Evolutionary conservation across 1,140 invertebrate genomes (phyloP).

Genomic region (Drosophila leontia): DNA sequence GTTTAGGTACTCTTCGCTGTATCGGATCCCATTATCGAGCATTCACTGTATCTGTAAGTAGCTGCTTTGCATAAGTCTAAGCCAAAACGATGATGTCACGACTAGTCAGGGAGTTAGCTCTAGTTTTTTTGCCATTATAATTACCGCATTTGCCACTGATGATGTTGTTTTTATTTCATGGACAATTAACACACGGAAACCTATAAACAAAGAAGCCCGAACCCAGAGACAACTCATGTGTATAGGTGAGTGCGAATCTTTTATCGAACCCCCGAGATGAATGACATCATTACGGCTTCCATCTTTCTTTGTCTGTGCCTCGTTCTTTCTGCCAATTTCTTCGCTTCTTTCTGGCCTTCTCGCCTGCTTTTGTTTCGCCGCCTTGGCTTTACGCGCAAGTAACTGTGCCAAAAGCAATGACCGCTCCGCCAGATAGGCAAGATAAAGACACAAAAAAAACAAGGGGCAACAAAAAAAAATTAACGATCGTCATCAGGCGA

Average conservation of each 20-base stretch:
- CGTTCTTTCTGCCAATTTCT: slow-evolving; percentile 38
- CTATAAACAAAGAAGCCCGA: slow-evolving; percentile 10
- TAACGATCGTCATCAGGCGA: slow-evolving; percentile 35
- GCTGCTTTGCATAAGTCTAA: slow-evolving; percentile 49
- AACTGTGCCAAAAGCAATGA: slow-evolving; percentile 72
- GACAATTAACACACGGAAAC: slow-evolving; percentile 56
- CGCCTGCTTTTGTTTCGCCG: slow-evolving; percentile 31
- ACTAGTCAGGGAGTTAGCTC: slow-evolving; percentile 38
- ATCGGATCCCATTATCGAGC: not conserved
- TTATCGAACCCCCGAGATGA: slow-evolving; percentile 67
- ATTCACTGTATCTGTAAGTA: slow-evolving; percentile 1
- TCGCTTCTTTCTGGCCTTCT: slow-evolving; percentile 16
- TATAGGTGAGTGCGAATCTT: slow-evolving; percentile 29
- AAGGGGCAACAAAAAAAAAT: slow-evolving; percentile 24
- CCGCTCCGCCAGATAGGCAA: slow-evolving; percentile 53
- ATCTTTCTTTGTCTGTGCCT: slow-evolving; percentile 41
- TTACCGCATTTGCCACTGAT: slow-evolving; percentile 36
- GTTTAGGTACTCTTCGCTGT: too few species aligned
- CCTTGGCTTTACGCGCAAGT: slow-evolving; percentile 47
- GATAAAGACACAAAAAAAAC: slow-evolving; percentile 51
- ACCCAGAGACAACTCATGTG: slow-evolving; percentile 5
- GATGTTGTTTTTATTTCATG: slow-evolving; percentile 55
- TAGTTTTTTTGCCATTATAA: slow-evolving; percentile 42
- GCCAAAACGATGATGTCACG: slow-evolving; percentile 55
- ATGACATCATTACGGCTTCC: slow-evolving; percentile 69